Base-by-base conservation (phyloP, 2,888 invertebrate species). In the Dynastes grantii region DNA sequence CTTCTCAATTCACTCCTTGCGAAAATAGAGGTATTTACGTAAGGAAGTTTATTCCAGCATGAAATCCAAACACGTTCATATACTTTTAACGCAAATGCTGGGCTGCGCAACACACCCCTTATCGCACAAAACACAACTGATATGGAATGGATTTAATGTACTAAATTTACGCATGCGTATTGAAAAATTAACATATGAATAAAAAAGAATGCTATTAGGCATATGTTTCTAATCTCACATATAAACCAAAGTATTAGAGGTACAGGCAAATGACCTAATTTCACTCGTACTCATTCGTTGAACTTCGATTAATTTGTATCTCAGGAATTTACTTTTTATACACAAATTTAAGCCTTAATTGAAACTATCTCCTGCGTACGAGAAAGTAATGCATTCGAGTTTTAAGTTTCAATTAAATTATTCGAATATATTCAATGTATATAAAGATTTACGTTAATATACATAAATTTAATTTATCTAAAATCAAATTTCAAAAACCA, bases 161-260 rank as follows among this genome's bases (percentile, higher is more conserved):
- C 75, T 27, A 58, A 76, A 78, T 76, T 76, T 67, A 76, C 78
- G 78, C 78, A 76, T 78, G 78, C 78, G 78, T 70, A 68, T 27
- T 70, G 51, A 55, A 76, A 75, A 76, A 78, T 70, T 73, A 58
- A 29, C 77, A 77, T 77, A 70, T 65, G 65, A 64, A 65, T 51
- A 76, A 76, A 76, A 76, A 65, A 76, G 51, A 76, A 76, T 65
- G 65, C 51, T 53, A 76, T 76, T 76, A 65, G 64, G 65, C 53
- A 64, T 40, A 76, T 65, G 63, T 76, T 65, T 71, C 76, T 76
- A 64, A 76, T 76, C 37, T 32, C 32, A 51, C 65, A 22, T 65
- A 76, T 65, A 55, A 55, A 51, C 65, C 64, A 65, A 76, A 53
- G 53, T 51, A 37, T 76, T 65, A 65, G 45, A 51, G 16, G 13